Evolutionary conservation across 2,113 vertebrate species (phyloP), one percentile per base, ranked within the genome.

Genomic region (Hyaena hyaena): DNA sequence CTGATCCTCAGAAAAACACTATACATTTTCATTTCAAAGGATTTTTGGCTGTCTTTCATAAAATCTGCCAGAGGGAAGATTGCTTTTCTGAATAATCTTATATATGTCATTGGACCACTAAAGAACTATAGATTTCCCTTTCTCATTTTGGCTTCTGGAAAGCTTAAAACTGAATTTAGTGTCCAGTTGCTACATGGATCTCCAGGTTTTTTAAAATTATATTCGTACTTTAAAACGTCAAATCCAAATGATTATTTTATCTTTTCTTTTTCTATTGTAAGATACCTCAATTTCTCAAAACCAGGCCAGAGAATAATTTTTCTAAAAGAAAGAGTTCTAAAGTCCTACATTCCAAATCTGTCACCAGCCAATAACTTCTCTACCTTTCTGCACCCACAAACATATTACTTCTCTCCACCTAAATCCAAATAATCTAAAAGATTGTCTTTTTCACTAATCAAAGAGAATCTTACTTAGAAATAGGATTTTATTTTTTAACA

Each of bases 381-480:
- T 50, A 7, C 8, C 11, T 90, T n/a, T 84, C 10, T 2, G 61
- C 5, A 39, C 3, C 43, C 43, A 39, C 66, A 96, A 65, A 65
- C 7, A 89, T 85, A 26, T 17, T 66, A 10, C 23, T 2, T 79
- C 3, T 10, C 1, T 19, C 2, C 50, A 26, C 5, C 24, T 55
- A 33, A n/a, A 66, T 19, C 17, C 16, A 39, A 48, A 84, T 87
- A 45, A 88, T 96, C 61, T 84, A 71, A 84, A 71, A 11, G 35
- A 2, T 61, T 92, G 24, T 61, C 23, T 39, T 45, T 68, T 91
- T 71, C 50, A 65, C 58, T 23, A 88, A 23, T 68, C 65, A 95
- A 39, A 97, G 8, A 11, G 5, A 88, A 82, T 74, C 12, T 84
- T 81, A 68, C 55, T 93, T 97, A 69, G 35, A 85, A 84, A 90